These are phyloP conservation scores for Micromesistius poutassou DNA, from an alignment of 2,797 vertebrate species.

Conservation along the genomic window DNA sequence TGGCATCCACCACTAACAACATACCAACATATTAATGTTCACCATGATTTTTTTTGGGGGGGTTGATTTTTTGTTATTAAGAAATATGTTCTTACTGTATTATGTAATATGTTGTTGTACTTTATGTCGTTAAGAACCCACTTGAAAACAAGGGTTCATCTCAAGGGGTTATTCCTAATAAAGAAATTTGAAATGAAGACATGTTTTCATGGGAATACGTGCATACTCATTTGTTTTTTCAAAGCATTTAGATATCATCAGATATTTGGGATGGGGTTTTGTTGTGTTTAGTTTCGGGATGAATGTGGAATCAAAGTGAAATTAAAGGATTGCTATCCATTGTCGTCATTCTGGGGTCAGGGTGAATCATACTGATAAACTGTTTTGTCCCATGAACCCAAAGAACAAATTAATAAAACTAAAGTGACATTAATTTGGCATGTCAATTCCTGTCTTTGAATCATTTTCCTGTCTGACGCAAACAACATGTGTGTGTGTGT, in stretches of 20 bases:
- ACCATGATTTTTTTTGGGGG: too few relatives aligned
- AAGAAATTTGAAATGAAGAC: neutral
- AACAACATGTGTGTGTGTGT: neutral
- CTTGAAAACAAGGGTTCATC: too few relatives aligned
- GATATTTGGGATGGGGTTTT: neutral
- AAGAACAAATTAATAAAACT: neutral
- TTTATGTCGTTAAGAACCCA: too few relatives aligned
- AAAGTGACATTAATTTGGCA: neutral
- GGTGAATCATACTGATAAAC: neutral
- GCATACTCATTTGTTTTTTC: neutral
- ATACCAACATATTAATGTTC: neutral
- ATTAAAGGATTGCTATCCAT: neutral
- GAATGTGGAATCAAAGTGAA: neutral
- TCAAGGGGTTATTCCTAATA: too few relatives aligned
- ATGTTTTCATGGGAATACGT: neutral
- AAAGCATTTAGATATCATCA: neutral
- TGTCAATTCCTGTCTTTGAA: conserved; percentile 1
- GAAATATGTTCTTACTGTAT: too few relatives aligned
- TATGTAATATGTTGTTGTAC: too few relatives aligned
- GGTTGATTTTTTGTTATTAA: too few relatives aligned
- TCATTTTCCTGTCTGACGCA: neutral
- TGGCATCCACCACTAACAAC: neutral
- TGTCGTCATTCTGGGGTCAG: neutral
- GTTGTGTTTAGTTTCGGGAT: neutral
- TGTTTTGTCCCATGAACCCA: neutral